These are phyloP conservation scores for Conger conger DNA, from an alignment of 2,113 vertebrate genomes.

Conservation along the genomic window DNA sequence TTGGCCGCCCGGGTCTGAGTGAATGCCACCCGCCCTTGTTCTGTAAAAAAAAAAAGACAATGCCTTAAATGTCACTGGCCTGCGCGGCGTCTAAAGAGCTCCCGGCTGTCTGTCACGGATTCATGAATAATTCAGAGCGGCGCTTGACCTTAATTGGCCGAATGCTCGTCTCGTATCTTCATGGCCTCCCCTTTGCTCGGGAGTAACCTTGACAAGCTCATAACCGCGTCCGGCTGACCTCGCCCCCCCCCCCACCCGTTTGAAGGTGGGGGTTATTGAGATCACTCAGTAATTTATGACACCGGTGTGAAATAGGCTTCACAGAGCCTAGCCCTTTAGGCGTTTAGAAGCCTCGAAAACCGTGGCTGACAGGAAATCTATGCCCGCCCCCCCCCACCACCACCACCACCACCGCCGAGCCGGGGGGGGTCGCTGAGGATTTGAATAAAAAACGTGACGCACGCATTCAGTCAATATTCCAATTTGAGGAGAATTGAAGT, in stretches of 20 bases:
- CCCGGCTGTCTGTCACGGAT: not conserved
- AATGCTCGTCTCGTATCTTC: slow-evolving; percentile 33
- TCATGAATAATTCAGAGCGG: slow-evolving; percentile 36
- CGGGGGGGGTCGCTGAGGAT: no score
- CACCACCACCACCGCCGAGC: no score
- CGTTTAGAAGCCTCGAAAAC: slow-evolving; percentile 23
- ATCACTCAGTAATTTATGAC: slow-evolving; percentile 45
- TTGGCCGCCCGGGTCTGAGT: not conserved
- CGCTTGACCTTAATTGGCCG: slow-evolving; percentile 32
- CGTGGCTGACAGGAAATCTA: slow-evolving; percentile 31
- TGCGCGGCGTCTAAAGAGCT: not conserved
- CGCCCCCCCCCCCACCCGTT: slow-evolving; percentile 37
- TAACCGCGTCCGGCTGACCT: slow-evolving; percentile 44
- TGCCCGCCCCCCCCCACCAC: slow-evolving; percentile 10
- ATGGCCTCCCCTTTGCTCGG: slow-evolving; percentile 32
- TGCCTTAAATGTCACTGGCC: not conserved
- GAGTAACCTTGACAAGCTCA: slow-evolving; percentile 32
- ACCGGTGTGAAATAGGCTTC: slow-evolving; percentile 33
- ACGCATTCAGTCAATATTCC: slow-evolving; percentile 48
- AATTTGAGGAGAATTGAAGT: slow-evolving; percentile 21
- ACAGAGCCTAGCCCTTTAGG: slow-evolving; percentile 16
- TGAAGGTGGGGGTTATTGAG: slow-evolving; percentile 33
- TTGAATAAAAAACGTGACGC: slow-evolving; percentile 39
- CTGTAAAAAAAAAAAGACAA: not conserved
- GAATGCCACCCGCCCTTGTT: not conserved